A percentile compares a stretch with the other conserved stretches of the same genome.
Evolutionary conservation across 2,113 vertebrate genomes (phyloP).

Genomic region (Phalacrocorax carbo): DNA sequence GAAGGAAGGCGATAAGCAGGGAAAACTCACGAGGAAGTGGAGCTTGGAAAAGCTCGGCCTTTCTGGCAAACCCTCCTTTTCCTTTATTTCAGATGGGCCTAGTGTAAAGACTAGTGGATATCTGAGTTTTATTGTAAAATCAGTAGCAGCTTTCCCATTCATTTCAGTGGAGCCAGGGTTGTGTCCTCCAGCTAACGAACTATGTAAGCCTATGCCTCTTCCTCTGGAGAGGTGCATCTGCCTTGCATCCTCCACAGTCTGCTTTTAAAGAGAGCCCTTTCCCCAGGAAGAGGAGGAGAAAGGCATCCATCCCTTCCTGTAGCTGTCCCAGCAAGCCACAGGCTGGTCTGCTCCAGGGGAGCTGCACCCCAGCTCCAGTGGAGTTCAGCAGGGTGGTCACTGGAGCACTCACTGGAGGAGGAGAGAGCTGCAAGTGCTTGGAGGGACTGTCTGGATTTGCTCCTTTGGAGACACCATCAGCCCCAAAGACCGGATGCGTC

Average conservation of each 20-base stretch:
- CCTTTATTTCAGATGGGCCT: neutral
- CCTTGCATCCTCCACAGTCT: neutral
- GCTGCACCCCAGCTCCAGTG: neutral
- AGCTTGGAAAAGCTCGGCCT: neutral
- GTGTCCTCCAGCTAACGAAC: neutral
- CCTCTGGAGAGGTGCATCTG: neutral
- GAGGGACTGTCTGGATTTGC: neutral
- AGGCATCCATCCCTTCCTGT: neutral
- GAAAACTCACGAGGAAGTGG: neutral
- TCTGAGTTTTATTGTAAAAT: neutral
- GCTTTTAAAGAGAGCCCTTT: neutral
- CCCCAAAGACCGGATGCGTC: neutral
- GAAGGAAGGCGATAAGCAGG: neutral
- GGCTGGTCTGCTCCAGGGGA: neutral
- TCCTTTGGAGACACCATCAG: neutral
- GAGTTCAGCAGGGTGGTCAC: neutral
- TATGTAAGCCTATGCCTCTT: neutral
- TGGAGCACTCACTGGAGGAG: rapidly evolving
- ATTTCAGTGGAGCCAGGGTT: neutral
- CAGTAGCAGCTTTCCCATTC: neutral
- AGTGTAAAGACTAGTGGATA: neutral
- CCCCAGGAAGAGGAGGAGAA: neutral
- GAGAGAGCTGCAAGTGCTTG: neutral
- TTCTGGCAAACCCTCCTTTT: neutral
- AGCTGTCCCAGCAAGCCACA: neutral